These are phyloP conservation scores for Agrochola litura DNA, from an alignment of 2,888 invertebrate species.

Conservation along the genomic window DNA sequence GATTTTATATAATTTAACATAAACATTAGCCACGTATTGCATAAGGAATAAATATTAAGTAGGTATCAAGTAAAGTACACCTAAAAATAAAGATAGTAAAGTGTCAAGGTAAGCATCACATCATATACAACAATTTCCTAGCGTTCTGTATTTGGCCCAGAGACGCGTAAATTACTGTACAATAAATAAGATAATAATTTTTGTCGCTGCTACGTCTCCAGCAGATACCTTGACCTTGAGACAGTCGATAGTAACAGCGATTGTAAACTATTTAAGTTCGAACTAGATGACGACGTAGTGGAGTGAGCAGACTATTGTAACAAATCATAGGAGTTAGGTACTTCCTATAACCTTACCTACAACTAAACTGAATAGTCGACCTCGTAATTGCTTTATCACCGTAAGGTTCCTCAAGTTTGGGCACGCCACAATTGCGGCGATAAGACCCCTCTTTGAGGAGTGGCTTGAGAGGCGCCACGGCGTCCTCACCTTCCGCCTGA, in stretches of 20 bases:
- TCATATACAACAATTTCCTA: conserved; percentile 1
- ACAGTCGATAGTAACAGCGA: conserved; percentile 16
- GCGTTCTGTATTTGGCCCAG: neutral
- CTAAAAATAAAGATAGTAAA: conserved; percentile 20
- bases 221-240: conserved; percentile 35
- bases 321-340: neutral
- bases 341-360: neutral
- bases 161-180: neutral
- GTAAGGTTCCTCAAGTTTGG: neutral
- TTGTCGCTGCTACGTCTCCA: neutral
- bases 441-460: no score
- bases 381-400: neutral
- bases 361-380: neutral
- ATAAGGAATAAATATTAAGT: conserved; percentile 7
- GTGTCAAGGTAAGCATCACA: conserved; percentile 19
- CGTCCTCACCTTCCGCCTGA: no score
- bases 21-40: conserved; percentile 25
- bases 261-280: conserved; percentile 12
- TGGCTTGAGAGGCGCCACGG: no score
- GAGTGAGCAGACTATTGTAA: conserved; percentile 5
- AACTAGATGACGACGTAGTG: conserved; percentile 23
- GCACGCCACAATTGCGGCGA: no score
- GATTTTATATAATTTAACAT: conserved; percentile 28
- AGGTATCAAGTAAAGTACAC: conserved; percentile 16
- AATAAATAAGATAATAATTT: neutral